A percentile compares a stretch with the other conserved stretches of the same genome.
phyloP scores from a whole-genome alignment of 53 echinoderm and acorn worm genomes.

The Astropecten irregularis region DNA sequence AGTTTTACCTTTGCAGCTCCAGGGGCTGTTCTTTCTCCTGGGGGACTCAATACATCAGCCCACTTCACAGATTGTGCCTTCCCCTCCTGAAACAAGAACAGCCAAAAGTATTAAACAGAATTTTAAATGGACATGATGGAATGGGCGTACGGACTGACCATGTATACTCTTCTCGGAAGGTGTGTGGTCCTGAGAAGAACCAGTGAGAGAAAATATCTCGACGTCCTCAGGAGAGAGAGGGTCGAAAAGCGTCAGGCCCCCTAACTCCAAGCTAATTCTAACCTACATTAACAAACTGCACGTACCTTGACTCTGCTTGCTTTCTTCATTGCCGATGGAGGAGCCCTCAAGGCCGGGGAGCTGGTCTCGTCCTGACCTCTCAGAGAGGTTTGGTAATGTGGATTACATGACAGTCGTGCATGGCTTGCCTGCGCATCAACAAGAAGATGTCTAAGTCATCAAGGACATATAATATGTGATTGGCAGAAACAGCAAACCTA shows the following conservation, averaged over 20 bases:
- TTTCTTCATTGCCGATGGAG: conserved; percentile 61
- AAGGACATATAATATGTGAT: too few relatives aligned
- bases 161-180: too few relatives aligned
- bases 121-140: too few relatives aligned
- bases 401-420: conserved; percentile 64
- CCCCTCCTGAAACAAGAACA: conserved; percentile 29
- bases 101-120: not conserved
- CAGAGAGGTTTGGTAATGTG: conserved; percentile 42
- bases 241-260: too few relatives aligned
- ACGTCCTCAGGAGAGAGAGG: too few relatives aligned
- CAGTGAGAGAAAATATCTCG: too few relatives aligned
- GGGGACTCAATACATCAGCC: conserved; percentile 81
- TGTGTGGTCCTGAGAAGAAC: too few relatives aligned
- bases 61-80: conserved; percentile 64
- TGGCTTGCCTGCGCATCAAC: conserved; percentile 78
- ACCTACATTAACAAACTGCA: too few relatives aligned
- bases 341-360: conserved; percentile 68
- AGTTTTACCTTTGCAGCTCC: conserved; percentile 24
- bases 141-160: too few relatives aligned
- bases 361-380: conserved; percentile 64
- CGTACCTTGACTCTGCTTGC: conserved; percentile 48
- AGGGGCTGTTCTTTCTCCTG: conserved; percentile 26
- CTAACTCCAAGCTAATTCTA: too few relatives aligned
- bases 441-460: not conserved
- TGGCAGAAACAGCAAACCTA: not conserved